These are phyloP conservation scores for Drosophila anomalipes DNA, from an alignment of 2,888 invertebrate genomes.

Conservation along the genomic window DNA sequence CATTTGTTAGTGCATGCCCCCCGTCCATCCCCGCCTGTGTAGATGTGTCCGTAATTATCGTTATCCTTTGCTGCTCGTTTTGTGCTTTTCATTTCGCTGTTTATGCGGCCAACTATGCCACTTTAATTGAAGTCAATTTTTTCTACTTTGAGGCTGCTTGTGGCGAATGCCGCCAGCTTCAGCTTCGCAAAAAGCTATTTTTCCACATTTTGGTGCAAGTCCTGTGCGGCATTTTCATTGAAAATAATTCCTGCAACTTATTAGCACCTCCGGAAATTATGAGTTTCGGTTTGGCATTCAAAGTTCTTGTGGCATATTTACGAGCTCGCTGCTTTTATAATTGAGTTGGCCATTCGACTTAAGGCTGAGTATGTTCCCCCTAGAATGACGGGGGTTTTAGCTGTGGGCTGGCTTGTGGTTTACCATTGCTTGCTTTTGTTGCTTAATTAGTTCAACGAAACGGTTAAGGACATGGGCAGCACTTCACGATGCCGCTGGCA, in stretches of 20 bases:
- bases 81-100: conserved; percentile 76
- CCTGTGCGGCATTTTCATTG: conserved; percentile 59
- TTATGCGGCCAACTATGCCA: conserved; percentile 76
- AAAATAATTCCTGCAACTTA: conserved; percentile 78
- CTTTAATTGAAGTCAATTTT: conserved; percentile 79
- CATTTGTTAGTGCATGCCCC: conserved; percentile 34
- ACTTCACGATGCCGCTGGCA: conserved; percentile 29
- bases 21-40: not conserved
- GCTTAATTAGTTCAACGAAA: conserved; percentile 67
- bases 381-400: not conserved
- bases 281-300: conserved; percentile 65
- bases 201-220: conserved; percentile 42
- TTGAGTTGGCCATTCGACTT: conserved; percentile 58
- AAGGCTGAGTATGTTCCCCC: conserved; percentile 12
- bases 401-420: conserved; percentile 20
- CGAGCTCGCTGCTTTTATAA: conserved; percentile 63
- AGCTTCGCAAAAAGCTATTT: not conserved
- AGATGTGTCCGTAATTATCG: conserved; percentile 69
- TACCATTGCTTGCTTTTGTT: conserved; percentile 54
- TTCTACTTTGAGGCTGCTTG: conserved; percentile 58
- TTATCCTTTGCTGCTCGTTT: conserved; percentile 70
- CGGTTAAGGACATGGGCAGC: conserved; percentile 42
- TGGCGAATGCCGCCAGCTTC: conserved; percentile 32
- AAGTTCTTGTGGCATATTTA: conserved; percentile 66
- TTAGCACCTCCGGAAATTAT: conserved; percentile 80